Evolutionary conservation across 2,113 vertebrate species (phyloP).

Genomic region (Otocyon megalotis): DNA sequence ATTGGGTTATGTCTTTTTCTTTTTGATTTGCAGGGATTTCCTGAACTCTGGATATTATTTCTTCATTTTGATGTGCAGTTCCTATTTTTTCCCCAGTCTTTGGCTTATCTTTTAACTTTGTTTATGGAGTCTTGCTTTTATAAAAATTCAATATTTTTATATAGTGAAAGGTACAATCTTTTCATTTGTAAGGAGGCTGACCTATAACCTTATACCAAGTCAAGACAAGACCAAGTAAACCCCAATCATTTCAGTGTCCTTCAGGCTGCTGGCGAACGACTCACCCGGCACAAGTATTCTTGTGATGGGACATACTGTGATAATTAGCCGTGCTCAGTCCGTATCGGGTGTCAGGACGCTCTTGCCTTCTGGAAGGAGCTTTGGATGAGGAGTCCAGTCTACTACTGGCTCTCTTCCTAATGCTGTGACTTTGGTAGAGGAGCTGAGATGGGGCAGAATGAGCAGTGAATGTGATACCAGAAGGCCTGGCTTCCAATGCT

Average conservation of each 20-base stretch:
- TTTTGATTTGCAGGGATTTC: not conserved
- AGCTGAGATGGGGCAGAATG: not conserved
- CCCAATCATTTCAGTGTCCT: not conserved
- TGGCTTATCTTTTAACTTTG: not conserved
- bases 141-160: not conserved
- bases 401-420: constrained; percentile 27
- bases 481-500: not conserved
- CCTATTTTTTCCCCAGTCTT: not conserved
- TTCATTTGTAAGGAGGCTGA: not conserved
- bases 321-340: constrained; percentile 44
- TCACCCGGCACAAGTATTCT: constrained; percentile 39
- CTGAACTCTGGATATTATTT: not conserved
- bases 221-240: not conserved
- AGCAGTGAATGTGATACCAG: not conserved
- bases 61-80: not conserved
- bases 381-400: constrained; percentile 38
- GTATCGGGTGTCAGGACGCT: constrained; percentile 56
- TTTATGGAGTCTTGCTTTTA: constrained; percentile 40
- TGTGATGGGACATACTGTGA: constrained; percentile 43
- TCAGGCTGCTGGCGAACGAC: constrained; percentile 20
- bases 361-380: constrained; percentile 64
- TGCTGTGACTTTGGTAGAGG: constrained; percentile 30
- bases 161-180: constrained; percentile 30
- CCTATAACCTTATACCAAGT: not conserved
- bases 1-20: constrained; percentile 16